Evolutionary conservation across 2,797 vertebrate species (phyloP).

Genomic region (Pterois miles): DNA sequence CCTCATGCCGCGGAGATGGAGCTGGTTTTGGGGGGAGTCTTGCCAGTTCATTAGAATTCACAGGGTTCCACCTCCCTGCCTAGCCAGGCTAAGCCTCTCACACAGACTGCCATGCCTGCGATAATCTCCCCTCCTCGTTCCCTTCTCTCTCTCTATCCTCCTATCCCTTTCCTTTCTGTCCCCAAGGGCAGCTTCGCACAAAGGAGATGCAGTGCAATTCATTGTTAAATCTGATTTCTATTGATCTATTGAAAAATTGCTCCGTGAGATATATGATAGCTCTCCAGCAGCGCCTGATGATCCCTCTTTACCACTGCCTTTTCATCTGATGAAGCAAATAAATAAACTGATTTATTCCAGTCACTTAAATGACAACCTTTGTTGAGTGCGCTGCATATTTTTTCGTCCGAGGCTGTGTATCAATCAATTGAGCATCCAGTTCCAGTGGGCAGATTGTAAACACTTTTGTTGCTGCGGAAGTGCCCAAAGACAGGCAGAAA

Average conservation of each 20-base stretch:
- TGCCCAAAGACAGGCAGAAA: constrained; percentile 54
- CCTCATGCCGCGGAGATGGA: constrained; percentile 75
- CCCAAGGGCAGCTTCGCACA: constrained; percentile 71
- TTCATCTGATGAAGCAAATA: constrained; percentile 43
- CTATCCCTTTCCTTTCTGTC: constrained; percentile 68
- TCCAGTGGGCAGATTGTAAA: constrained; percentile 37
- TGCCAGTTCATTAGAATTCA: constrained; percentile 87
- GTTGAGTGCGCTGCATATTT: background rate
- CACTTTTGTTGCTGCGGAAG: constrained; percentile 50
- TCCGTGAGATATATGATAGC: constrained; percentile 46
- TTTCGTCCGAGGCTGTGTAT: constrained; percentile 30
- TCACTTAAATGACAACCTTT: constrained; percentile 31
- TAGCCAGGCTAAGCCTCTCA: constrained; percentile 82
- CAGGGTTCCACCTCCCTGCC: constrained; percentile 83
- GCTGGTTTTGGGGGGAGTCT: constrained; percentile 74
- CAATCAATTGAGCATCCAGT: constrained; percentile 22
- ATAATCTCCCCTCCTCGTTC: constrained; percentile 77
- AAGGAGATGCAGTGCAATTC: constrained; percentile 68
- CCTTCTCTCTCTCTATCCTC: constrained; percentile 65
- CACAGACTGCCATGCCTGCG: constrained; percentile 81
- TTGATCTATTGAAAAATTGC: constrained; percentile 73
- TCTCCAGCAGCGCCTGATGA: constrained; percentile 28
- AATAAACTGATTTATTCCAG: constrained; percentile 39
- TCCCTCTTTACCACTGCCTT: constrained; percentile 42
- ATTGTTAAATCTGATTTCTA: constrained; percentile 75